phyloP scores from a whole-genome alignment of 2,113 vertebrate species.

The Cettia cetti region DNA sequence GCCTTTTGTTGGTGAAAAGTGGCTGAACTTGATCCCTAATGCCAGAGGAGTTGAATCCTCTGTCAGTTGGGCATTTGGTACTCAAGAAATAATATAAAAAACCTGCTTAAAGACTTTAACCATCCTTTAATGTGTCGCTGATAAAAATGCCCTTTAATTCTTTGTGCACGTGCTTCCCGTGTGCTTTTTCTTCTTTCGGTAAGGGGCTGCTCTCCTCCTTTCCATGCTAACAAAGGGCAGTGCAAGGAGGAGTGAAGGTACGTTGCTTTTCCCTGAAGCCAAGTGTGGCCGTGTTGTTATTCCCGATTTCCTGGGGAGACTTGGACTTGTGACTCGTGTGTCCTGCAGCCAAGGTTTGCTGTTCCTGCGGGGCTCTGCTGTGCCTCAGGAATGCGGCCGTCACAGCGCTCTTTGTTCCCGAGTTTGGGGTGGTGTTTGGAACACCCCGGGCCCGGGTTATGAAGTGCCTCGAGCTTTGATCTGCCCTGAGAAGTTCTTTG shows the following conservation, averaged over 20 bases:
- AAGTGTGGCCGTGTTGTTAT: not conserved
- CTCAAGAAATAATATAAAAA: not conserved
- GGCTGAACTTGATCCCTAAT: not conserved
- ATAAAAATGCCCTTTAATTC: not conserved
- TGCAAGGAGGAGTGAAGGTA: rapidly evolving
- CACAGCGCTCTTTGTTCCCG: not conserved
- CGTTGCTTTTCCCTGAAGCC: not conserved
- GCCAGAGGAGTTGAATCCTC: not conserved
- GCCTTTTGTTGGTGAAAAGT: rapidly evolving
- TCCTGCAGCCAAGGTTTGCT: not conserved
- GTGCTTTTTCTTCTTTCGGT: not conserved
- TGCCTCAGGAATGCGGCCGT: not conserved
- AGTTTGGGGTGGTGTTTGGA: not conserved
- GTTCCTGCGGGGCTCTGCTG: not conserved
- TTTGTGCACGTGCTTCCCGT: not conserved
- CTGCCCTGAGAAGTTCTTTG: not conserved
- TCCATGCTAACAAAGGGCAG: not conserved
- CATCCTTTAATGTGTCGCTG: not conserved
- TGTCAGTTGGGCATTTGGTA: not conserved
- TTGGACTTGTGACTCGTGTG: not conserved
- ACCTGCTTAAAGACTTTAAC: not conserved
- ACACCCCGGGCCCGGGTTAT: not conserved
- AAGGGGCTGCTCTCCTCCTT: not conserved
- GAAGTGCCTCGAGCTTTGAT: not conserved
- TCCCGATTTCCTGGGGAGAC: not conserved